Base-by-base conservation (phyloP, 2,797 vertebrate genomes). In the Kryptopterus vitreolus region DNA sequence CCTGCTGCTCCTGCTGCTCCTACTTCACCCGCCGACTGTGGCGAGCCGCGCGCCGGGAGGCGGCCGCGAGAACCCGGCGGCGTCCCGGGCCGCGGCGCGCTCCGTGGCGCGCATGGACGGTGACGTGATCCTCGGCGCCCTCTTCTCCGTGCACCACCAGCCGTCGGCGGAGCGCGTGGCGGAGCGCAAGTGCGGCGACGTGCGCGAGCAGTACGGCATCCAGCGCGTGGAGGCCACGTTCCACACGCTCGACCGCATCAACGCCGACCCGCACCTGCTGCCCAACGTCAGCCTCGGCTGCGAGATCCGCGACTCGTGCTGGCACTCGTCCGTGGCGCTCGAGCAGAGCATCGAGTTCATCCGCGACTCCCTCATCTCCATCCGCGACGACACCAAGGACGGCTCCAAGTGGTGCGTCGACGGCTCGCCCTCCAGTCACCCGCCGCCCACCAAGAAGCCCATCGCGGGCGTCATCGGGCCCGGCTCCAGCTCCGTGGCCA, bases 271-370 rank as follows among this genome's bases (percentile, higher is more conserved):
- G 0, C 79, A 95, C 68, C 93, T 99, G 81, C 92, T 99, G 31
- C 97, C 98, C 82, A 98, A 98, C 85, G 96, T 99, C 89, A 98
- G 95, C 33, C 91, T 99, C 85, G 98, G 98, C 87, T 99, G 98
- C 61, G 98, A 99, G 94, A 96, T 99, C 88, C 92, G 98, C 63
- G 98, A 99, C 91, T 99, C 98, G 26, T 99, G 98, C 89, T 99
- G 98, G 98, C 96, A 99, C 86, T 99, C 98, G 0, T 98, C 97
- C 0, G 98, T 99, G 82, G 98, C 98, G 75, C 90, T 99, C 90
- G 98, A 99, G 88, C 98, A 99, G 89, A 99, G 98, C 91, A 99
- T 99, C 52, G 98, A 99, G 91, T 99, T 99, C 87, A 99, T 99
- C 84, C 93, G 98, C 81, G 98, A 99, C 90, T 99, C 98, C 2